Evolutionary conservation across 2,113 vertebrate species (phyloP).

Genomic region (Coptodon rendalli): DNA sequence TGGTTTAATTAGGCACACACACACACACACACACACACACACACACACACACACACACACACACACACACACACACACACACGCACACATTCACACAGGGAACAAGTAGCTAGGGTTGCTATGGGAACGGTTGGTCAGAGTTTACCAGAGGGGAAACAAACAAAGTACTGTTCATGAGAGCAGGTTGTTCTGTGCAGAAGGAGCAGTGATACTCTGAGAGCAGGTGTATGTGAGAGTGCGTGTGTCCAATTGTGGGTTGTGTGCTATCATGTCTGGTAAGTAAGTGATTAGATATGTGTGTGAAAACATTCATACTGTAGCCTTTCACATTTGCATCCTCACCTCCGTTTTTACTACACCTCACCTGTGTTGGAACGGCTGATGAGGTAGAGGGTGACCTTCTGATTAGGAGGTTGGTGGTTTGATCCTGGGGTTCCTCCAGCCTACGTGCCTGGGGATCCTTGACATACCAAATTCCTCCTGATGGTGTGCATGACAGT

Average conservation of each 20-base stretch:
- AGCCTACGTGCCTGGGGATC: not conserved
- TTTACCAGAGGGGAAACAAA: slow-evolving; percentile 78
- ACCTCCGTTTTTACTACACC: not conserved
- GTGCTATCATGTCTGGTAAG: not conserved
- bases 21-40: too few species aligned
- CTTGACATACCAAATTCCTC: not conserved
- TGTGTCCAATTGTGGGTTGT: not conserved
- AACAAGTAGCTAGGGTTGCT: slow-evolving; percentile 67
- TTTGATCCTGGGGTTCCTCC: not conserved
- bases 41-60: not conserved
- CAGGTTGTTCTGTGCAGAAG: slow-evolving; percentile 47
- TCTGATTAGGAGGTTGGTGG: not conserved
- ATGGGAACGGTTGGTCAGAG: slow-evolving; percentile 75
- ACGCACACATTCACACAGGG: slow-evolving; percentile 30
- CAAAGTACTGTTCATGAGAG: slow-evolving; percentile 72
- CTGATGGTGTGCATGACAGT: not conserved
- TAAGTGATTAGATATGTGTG: not conserved
- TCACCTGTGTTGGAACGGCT: accelerated
- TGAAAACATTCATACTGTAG: not conserved
- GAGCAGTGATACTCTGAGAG: slow-evolving; percentile 17
- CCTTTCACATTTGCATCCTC: not conserved
- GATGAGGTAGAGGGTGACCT: not conserved
- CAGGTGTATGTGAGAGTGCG: not conserved
- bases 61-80: not conserved
- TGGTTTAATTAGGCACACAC: too few species aligned